These are phyloP conservation scores for Vireo griseus DNA, from an alignment of 2,797 vertebrate genomes.

Conservation along the genomic window DNA sequence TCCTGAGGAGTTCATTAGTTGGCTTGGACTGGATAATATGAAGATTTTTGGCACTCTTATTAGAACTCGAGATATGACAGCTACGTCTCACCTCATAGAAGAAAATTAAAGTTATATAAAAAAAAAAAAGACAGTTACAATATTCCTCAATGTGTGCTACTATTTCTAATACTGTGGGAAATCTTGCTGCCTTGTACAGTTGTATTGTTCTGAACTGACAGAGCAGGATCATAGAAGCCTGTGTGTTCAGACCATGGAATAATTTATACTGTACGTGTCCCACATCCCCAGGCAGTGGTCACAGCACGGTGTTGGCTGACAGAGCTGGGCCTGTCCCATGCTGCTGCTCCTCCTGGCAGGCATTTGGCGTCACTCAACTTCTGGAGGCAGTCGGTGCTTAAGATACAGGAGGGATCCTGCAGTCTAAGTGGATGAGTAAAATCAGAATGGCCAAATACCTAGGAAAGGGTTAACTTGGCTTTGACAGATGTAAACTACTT, in stretches of 20 bases:
- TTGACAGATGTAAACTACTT: background rate
- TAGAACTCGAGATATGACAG: background rate
- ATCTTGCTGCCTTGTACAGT: background rate
- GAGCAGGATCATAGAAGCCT: background rate
- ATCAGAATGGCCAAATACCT: background rate
- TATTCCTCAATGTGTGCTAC: background rate
- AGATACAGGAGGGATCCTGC: fast-evolving
- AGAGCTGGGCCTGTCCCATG: fast-evolving
- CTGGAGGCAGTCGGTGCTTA: background rate
- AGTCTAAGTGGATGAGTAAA: background rate
- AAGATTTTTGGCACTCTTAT: background rate
- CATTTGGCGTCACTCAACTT: background rate
- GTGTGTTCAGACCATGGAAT: background rate
- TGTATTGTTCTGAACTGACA: background rate
- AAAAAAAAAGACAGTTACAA: background rate
- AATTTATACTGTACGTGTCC: background rate
- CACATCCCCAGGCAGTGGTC: background rate
- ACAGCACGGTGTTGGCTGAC: background rate
- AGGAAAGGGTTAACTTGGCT: background rate
- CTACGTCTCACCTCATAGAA: background rate
- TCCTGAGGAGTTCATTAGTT: background rate
- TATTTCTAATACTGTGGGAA: background rate
- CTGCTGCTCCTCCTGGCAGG: background rate
- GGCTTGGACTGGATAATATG: background rate
- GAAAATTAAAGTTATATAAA: background rate